Evolutionary conservation across 1,140 invertebrate genomes (phyloP), one percentile per base, ranked within the genome.

Genomic region (Luehdorfia chinensis): DNA sequence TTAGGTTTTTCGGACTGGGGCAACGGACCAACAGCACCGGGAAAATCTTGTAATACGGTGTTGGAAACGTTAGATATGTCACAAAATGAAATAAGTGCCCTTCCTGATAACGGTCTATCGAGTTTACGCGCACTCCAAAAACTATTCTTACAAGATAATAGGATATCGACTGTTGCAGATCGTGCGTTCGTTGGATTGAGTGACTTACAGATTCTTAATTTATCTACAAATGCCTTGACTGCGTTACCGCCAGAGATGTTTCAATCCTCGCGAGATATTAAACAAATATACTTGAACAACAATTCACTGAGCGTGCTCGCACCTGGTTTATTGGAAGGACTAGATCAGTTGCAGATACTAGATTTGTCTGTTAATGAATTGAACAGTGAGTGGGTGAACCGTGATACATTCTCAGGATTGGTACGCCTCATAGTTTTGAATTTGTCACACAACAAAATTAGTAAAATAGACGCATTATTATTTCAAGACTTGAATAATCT

Each of bases 281-380:
- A 90, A 11, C 91, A 94, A 72, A 87, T 97, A 34, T 91, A 95
- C 65, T 84, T 96, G 8, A 92, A 93, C 54, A 96, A 96, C 61
- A 96, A 96, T 74, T 93, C 94, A 0, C 78, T 96, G 15, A 90
- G 90, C 57, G 92, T 94, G 0, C 83, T 96, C 3, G 93, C 94
- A 1, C 93, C 94, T 1, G 93, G 94, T 7, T 67, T 96, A 4
- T 86, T 96, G 28, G 92, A 94, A 72, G 91, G 92, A 33, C 87
- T 97, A 28, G 91, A 93, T 54, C 91, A 94, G 64, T 77, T 98
- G 16, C 90, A 93, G 70, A 90, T 92, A 30, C 84, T 97, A 15
- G 94, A 97, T 78, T 83, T 96, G 31, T 93, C 93, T 8, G 83
- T 88, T 28, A 96, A 97, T 76, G 90, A 93, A 60, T 84, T 97